phyloP scores from a whole-genome alignment of 2,113 vertebrate genomes.

The Heterocephalus glaber region DNA sequence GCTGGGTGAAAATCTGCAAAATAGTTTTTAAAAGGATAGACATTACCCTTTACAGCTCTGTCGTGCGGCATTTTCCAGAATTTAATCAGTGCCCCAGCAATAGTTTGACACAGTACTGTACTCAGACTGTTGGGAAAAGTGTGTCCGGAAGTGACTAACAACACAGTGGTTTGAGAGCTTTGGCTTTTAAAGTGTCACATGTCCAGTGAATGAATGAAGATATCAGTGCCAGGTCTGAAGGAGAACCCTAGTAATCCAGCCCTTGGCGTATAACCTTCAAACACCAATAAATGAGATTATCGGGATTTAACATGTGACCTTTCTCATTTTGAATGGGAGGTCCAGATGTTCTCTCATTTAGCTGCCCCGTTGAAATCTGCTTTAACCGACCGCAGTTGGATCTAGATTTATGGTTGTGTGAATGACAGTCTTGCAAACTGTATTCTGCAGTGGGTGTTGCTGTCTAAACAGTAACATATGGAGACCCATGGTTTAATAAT shows the following conservation, averaged over 20 bases:
- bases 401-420: constrained; percentile 80
- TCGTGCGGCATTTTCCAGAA: neutral
- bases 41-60: neutral
- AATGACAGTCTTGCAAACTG: constrained; percentile 75
- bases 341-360: constrained; percentile 86
- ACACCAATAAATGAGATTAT: constrained; percentile 83
- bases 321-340: constrained; percentile 84
- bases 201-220: constrained; percentile 75
- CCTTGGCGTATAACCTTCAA: constrained; percentile 83
- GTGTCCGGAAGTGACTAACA: constrained; percentile 26
- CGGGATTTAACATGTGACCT: constrained; percentile 86
- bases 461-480: constrained; percentile 74
- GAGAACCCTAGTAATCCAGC: constrained; percentile 82
- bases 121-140: constrained; percentile 36
- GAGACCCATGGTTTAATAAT: constrained; percentile 57
- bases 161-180: constrained; percentile 41
- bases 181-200: constrained; percentile 65
- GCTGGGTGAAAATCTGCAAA: neutral
- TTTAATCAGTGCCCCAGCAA: neutral
- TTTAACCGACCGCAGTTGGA: constrained; percentile 76
- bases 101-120: neutral
- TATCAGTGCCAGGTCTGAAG: constrained; percentile 65
- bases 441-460: constrained; percentile 59
- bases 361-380: constrained; percentile 82
- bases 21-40: constrained; percentile 20